A percentile compares a stretch with the other conserved stretches of the same genome.
These are phyloP conservation scores for Desoria tigrina DNA, from an alignment of 2,888 invertebrate species.

Conservation along the genomic window DNA sequence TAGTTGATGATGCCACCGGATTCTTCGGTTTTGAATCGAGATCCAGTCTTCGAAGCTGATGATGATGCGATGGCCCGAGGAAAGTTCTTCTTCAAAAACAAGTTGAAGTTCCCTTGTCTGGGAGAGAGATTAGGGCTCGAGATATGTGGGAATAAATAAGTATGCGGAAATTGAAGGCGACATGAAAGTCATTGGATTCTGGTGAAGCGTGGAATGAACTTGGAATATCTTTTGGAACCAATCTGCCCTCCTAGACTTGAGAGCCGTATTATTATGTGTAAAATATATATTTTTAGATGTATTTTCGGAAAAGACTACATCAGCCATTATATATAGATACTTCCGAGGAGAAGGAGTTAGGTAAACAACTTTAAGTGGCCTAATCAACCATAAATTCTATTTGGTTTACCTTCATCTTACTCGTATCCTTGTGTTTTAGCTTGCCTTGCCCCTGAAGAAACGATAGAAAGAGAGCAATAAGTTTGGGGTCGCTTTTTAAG, in stretches of 20 bases:
- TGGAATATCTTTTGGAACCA: slow-evolving; percentile 30
- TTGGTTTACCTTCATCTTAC: slow-evolving; percentile 13
- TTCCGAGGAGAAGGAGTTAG: not conserved
- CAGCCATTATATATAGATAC: too few relatives aligned
- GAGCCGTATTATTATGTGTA: too few relatives aligned
- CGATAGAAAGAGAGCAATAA: too few relatives aligned
- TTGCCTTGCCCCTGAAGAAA: too few relatives aligned
- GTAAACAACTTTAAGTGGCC: slow-evolving; percentile 18
- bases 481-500: too few relatives aligned
- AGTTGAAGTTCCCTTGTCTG: too few relatives aligned
- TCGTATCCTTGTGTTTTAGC: not conserved
- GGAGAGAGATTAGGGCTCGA: slow-evolving; percentile 13
- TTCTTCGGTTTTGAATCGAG: not conserved
- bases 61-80: slow-evolving; percentile 4
- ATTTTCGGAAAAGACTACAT: too few relatives aligned
- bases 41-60: not conserved
- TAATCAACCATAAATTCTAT: slow-evolving; percentile 19
- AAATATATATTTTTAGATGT: too few relatives aligned
- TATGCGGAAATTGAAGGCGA: slow-evolving; percentile 47
- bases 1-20: too few relatives aligned
- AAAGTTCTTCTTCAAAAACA: not conserved
- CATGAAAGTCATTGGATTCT: slow-evolving; percentile 44
- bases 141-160: slow-evolving; percentile 41
- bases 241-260: not conserved
- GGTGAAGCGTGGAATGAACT: slow-evolving; percentile 49